Base-by-base conservation (phyloP, 2,797 vertebrate species). In the Phrynocephalus vlangalii region DNA sequence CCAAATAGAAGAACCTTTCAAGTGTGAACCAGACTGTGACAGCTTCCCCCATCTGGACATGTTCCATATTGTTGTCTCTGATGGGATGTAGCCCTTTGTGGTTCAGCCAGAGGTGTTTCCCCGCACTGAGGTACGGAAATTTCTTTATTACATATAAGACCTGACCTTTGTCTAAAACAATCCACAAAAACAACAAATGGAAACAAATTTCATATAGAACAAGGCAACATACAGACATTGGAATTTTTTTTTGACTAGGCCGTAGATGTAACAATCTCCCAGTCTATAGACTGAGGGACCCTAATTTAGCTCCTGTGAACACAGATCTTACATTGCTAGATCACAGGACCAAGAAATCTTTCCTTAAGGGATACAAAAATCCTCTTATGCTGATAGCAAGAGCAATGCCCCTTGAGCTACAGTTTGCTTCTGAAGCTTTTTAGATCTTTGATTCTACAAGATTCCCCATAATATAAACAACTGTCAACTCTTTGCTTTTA, bases 401-500 rank as follows among this genome's bases (percentile, higher is more conserved):
- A 24, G 44, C 33, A 66, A 16, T 26, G 79, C 11, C 66, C 79
- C 30, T 2, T 26, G 79, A 22, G 18, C 60, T 63, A 50, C 28
- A 24, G 33, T 81, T 66, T 81, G 30, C 79, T 33, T 81, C 79
- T 38, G 9, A 10, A 38, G 56, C 30, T 66, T 24, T 81, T 81
- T 63, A 66, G 60, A 81, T 66, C 60, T 66, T 66, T 81, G 79
- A 81, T 67, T 81, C 60, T 24, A 81, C 60, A 81, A 66, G 63
- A 26, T 81, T 44, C 33, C 44, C 22, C 38, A 66, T 67, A 81
- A 67, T 44, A 66, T 67, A 81, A 81, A 81, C 79, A 81, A 81
- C 79, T 81, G 79, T 26, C 79, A 81, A 66, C 15, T 38, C 79
- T 81, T 81, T 18, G 79, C 60, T 81, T 81, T 81, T 81, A 26